phyloP scores from a whole-genome alignment of 2,888 invertebrate genomes.

The Diogma glabrata region DNA sequence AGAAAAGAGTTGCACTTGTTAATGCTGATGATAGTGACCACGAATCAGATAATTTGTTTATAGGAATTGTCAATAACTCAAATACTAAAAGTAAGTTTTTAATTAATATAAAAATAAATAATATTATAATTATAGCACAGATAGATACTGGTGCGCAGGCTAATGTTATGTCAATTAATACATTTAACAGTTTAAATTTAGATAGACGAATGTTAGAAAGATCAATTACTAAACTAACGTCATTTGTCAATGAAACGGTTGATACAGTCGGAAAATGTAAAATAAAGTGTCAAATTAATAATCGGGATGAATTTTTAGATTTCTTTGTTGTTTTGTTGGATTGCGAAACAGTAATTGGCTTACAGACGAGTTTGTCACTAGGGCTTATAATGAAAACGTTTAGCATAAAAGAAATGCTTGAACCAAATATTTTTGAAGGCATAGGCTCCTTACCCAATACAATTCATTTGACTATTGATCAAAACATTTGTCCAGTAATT shows the following conservation, averaged over 20 bases:
- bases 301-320: neutral
- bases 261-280: neutral
- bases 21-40: neutral
- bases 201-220: neutral
- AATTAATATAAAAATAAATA: neutral
- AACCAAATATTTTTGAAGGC: neutral
- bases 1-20: neutral
- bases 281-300: neutral
- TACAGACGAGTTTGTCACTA: neutral
- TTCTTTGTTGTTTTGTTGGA: neutral
- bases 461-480: neutral
- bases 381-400: neutral
- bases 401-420: neutral
- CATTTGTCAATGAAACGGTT: neutral
- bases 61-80: neutral
- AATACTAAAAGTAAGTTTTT: neutral
- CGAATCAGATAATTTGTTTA: neutral
- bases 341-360: neutral
- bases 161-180: neutral
- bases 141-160: constrained; percentile 3
- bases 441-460: neutral
- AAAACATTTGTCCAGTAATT: neutral
- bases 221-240: neutral
- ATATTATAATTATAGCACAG: neutral
- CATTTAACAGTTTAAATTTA: neutral